Evolutionary conservation across 2,113 vertebrate genomes (phyloP), one percentile per base, ranked within the genome.

Genomic region (Corythornis vintsioides): DNA sequence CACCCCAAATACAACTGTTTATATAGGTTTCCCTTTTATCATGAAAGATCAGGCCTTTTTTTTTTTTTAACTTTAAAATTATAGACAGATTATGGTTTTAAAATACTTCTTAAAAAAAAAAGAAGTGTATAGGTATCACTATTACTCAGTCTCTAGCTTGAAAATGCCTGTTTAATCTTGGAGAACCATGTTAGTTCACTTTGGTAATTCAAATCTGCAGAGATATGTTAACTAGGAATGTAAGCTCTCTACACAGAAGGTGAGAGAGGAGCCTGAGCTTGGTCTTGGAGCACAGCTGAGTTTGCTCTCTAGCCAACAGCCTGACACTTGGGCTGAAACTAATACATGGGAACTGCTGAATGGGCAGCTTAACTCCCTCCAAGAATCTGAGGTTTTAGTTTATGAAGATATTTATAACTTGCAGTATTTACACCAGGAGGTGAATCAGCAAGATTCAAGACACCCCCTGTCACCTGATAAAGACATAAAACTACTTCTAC

Each of bases 181-280:
- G 40, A 61, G 55, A 71, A 89, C 55, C 17, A 50, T 7, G 2
- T 38, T 33, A 38, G 13, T 38, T 55, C 20, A 43, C 24, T 76
- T 61, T 25, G 19, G 19, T 50, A 82, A 66, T 29, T 75, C 15
- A 55, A 11, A 9, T n/a, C 57, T 89, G 40, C 19, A 26, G 40
- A 70, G 28, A 52, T 0, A 0, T 10, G 25, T 20, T 24, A 55
- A 50, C 38, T 70, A 25, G 22, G 11, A 77, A 50, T 0, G 1
- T 57, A 80, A 59, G 6, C 10, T 47, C 33, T 50, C 50, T 19
- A 3, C 0, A 3, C 75, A 67, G 29, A 35, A 70, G 22, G 10
- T 7, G 25, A 65, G 25, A 73, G 31, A 20, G 57, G 50, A 84
- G 15, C 52, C 72, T 47, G 43, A 80, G 59, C 24, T 11, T 0